Evolutionary conservation across 35 echinoderm and acorn worm species (phyloP).

Genomic region (Heliocidaris erythrogramma): DNA sequence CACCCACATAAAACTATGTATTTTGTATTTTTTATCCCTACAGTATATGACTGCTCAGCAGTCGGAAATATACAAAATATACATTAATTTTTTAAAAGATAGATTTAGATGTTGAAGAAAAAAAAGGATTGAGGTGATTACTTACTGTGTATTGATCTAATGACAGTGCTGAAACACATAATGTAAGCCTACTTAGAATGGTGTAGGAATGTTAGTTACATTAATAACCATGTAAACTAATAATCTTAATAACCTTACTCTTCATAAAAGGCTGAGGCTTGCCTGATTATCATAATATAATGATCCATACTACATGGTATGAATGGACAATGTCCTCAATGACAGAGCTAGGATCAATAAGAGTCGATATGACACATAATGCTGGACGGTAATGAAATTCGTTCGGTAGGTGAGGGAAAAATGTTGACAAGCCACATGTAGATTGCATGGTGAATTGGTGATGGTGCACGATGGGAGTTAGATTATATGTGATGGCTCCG

Average conservation of each 20-base stretch:
- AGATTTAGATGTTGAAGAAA: too few species aligned
- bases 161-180: too few species aligned
- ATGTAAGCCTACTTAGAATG: neutral
- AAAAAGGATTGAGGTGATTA: too few species aligned
- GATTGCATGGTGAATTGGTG: neutral
- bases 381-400: neutral
- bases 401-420: neutral
- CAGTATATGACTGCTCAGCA: too few species aligned
- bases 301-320: neutral
- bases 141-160: too few species aligned
- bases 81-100: too few species aligned
- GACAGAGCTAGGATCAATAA: neutral
- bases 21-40: too few species aligned
- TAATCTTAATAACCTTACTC: neutral
- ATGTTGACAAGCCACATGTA: neutral
- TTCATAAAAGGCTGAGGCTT: neutral
- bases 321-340: neutral
- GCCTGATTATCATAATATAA: neutral
- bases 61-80: too few species aligned
- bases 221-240: too few species aligned
- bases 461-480: neutral
- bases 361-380: neutral
- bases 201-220: neutral
- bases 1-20: too few species aligned
- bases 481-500: neutral